Base-by-base conservation (phyloP, 2,113 vertebrate genomes). In the Xiphorhynchus elegans region DNA sequence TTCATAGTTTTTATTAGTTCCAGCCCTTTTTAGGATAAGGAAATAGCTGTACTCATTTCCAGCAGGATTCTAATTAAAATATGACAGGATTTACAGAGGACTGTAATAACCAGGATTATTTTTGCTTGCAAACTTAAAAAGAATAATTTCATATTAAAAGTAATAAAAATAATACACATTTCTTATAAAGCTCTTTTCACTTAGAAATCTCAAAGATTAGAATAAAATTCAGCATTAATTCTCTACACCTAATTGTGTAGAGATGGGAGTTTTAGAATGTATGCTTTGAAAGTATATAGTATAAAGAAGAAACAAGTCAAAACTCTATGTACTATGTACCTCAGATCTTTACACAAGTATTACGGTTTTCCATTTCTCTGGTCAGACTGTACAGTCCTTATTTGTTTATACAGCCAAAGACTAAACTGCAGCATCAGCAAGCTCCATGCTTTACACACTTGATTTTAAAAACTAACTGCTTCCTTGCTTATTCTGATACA, bases 1-100 rank as follows among this genome's bases (percentile, higher is more conserved):
- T 53, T 59, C 64, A 55, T 5, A 40, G 6, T 37, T 87, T 92
- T 82, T 89, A 79, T 95, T 95, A 73, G n/a, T 75, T 73, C 25
- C 42, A 73, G 40, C 46, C 15, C 11, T 75, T 91, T 89, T 64
- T 18, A 49, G 62, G 37, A 50, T 49, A 89, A 87, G 37, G 66
- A 95, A 91, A 89, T 47, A 92, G n/a, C 31, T 63, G 29, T 49
- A 87, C 74, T 64, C 11, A 59, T 92, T 89, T 92, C 52, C 86
- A 93, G 52, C 76, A 95, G 68, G 35, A 84, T 62, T 92, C 66
- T 73, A 84, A 96, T 96, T 96, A 95, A 79, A 95, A 95, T 79
- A 60, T 37, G 68, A 90, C 79, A 95, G 68, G 82, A 90, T 88
- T 93, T 94, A 85, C 55, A 88, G 49, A 75, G 40, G 21, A 81